These are phyloP conservation scores for Thripadectes ignobilis DNA, from an alignment of 2,797 vertebrate genomes.

Conservation along the genomic window DNA sequence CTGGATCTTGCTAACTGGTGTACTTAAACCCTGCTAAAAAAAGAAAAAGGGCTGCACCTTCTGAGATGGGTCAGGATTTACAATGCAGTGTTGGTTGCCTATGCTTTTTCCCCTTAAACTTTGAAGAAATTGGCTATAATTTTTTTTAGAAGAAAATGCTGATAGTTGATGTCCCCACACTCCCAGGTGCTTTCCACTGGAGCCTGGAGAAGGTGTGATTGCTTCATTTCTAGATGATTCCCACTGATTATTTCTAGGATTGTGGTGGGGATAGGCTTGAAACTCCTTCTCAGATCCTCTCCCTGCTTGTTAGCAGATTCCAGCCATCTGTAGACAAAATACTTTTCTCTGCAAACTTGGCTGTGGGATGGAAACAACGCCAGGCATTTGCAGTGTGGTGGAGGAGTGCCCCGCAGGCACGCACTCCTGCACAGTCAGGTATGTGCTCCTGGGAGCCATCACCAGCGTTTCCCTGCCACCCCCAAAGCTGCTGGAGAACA, in stretches of 20 bases:
- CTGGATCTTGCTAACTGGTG: background rate
- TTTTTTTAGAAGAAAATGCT: background rate
- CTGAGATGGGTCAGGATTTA: background rate
- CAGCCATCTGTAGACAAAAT: constrained; percentile 44
- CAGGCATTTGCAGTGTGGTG: background rate
- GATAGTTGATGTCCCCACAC: background rate
- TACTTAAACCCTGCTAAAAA: background rate
- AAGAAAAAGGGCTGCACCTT: background rate
- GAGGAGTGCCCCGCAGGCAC: constrained; percentile 15
- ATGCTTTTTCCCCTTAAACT: background rate
- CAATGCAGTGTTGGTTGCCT: background rate
- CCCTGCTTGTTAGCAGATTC: constrained; percentile 42
- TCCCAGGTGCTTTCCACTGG: background rate
- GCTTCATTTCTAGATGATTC: background rate
- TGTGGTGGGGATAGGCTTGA: background rate
- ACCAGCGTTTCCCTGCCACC: background rate
- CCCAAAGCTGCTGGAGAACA: background rate
- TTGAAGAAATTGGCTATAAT: background rate
- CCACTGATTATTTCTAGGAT: background rate
- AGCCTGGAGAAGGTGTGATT: background rate
- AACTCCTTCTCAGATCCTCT: constrained; percentile 19
- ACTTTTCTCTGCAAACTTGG: constrained; percentile 13
- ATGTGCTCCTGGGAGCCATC: background rate
- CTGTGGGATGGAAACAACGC: constrained; percentile 51
- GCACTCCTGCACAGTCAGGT: constrained; percentile 24